Conservation (phyloP, 2,113 vertebrate species). For the Struthio camelus region DNA sequence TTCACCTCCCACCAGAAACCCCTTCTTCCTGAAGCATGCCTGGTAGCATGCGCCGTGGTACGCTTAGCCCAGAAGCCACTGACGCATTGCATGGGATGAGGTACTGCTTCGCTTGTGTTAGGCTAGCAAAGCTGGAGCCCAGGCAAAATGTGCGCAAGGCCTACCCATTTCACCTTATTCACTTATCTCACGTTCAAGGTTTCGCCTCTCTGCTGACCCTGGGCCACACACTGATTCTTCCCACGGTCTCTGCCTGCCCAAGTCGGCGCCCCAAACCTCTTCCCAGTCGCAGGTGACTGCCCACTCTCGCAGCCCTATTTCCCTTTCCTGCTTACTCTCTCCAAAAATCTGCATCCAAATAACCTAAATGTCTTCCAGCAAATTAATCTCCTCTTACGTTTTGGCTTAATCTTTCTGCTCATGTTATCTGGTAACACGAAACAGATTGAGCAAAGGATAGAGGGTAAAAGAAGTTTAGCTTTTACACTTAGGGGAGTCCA, state of each 20-base stretch:
- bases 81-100: neutral
- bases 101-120: neutral
- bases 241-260: rapidly evolving
- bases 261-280: neutral
- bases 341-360: neutral
- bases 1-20: neutral
- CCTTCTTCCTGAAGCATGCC: neutral
- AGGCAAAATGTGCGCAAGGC: neutral
- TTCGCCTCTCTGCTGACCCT: rapidly evolving
- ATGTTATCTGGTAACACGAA: neutral
- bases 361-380: neutral
- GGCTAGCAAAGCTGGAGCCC: neutral
- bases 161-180: neutral
- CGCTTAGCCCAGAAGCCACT: rapidly evolving
- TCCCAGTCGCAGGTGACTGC: rapidly evolving
- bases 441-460: neutral
- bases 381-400: no score
- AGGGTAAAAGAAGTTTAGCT: neutral
- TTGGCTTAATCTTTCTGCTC: neutral
- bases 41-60: neutral
- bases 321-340: neutral
- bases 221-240: rapidly evolving
- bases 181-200: rapidly evolving
- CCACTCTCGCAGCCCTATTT: neutral
- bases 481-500: neutral